phyloP scores from a whole-genome alignment of 2,797 vertebrate species.

The Sebastes iracundus region DNA sequence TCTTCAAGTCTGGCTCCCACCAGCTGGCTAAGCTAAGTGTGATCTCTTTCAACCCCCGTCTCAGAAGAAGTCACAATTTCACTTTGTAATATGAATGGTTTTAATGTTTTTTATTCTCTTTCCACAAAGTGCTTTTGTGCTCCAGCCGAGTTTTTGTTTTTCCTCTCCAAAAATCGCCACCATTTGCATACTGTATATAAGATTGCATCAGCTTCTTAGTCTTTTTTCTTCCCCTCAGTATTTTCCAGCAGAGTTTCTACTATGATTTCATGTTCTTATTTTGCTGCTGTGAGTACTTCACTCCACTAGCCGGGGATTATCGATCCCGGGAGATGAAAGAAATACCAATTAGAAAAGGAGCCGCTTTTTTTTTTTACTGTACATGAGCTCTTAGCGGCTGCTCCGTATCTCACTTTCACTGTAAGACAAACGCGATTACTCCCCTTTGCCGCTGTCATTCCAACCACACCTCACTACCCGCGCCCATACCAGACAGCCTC shows the following conservation, averaged over 20 bases:
- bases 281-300: neutral
- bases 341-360: constrained; percentile 43
- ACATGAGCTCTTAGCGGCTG: neutral
- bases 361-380: neutral
- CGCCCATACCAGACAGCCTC: constrained; percentile 21
- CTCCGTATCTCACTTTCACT: constrained; percentile 16
- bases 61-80: neutral
- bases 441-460: constrained; percentile 17
- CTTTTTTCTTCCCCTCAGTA: neutral
- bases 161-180: neutral
- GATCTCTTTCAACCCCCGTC: neutral
- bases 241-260: neutral
- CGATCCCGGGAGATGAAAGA: constrained; percentile 39
- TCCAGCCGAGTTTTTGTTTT: constrained; percentile 3
- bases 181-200: constrained; percentile 14
- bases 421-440: constrained; percentile 34
- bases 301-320: constrained; percentile 12
- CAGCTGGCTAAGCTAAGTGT: constrained; percentile 17
- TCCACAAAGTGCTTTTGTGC: neutral
- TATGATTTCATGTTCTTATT: neutral
- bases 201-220: neutral
- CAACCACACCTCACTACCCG: constrained; percentile 37
- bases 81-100: constrained; percentile 6
- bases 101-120: neutral
- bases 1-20: neutral